A percentile compares a stretch with the other conserved stretches of the same genome.
Evolutionary conservation across 2,113 vertebrate genomes (phyloP).

Genomic region (Corythornis madagascariensis): DNA sequence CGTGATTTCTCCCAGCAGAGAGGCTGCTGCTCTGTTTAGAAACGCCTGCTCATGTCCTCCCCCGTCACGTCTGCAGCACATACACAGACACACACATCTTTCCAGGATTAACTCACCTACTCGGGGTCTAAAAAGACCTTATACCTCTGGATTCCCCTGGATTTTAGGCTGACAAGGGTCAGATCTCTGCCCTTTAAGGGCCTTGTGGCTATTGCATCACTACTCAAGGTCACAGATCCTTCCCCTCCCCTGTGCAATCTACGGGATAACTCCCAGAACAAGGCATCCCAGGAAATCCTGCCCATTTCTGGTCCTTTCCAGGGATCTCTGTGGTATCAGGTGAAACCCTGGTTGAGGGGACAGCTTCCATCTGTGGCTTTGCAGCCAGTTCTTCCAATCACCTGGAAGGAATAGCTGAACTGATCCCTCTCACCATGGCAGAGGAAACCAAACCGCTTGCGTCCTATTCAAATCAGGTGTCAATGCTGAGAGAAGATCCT

Average conservation of each 20-base stretch:
- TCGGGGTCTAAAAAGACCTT: not conserved
- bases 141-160: not conserved
- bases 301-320: too few species aligned
- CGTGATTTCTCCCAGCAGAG: not conserved
- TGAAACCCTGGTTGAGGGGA: not conserved
- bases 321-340: not conserved
- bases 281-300: rapidly evolving
- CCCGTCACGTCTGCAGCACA: rapidly evolving
- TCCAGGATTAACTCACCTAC: not conserved
- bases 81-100: not conserved
- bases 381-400: not conserved
- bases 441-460: not conserved
- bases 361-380: not conserved
- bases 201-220: rapidly evolving
- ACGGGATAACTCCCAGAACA: rapidly evolving
- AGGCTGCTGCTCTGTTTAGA: not conserved
- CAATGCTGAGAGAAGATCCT: not conserved
- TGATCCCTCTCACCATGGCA: rapidly evolving
- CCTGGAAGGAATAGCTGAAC: not conserved
- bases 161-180: not conserved
- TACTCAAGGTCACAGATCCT: not conserved
- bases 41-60: not conserved
- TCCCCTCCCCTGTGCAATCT: rapidly evolving
- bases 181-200: rapidly evolving
- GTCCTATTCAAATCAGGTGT: conserved; percentile 33